Percentiles rank a stretch among this genome's conserved stretches.
Evolutionary conservation across 2,113 vertebrate species (phyloP).

Genomic region (Bungarus multicinctus): DNA sequence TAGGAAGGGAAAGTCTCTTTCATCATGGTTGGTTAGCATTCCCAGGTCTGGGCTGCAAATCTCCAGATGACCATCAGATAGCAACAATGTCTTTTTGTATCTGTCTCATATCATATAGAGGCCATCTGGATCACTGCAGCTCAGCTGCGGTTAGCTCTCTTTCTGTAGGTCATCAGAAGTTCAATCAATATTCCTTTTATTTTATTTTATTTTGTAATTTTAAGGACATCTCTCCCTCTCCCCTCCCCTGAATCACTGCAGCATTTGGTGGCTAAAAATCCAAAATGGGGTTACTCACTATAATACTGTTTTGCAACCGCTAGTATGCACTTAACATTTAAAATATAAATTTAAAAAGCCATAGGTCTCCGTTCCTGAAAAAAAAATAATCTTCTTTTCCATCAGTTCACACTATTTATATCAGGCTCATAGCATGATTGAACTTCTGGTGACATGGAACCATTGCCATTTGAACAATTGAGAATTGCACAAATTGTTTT

Average conservation of each 20-base stretch:
- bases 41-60: background rate
- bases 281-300: background rate
- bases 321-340: background rate
- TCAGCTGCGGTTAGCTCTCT: background rate
- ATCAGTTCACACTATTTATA: background rate
- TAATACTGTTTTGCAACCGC: background rate
- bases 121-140: background rate
- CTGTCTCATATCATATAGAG: background rate
- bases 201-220: background rate
- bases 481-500: background rate
- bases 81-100: background rate
- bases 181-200: background rate
- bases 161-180: background rate
- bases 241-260: background rate
- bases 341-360: background rate
- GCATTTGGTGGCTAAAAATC: background rate
- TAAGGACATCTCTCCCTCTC: background rate
- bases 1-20: background rate
- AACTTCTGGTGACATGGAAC: background rate
- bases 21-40: background rate
- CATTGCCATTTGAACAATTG: background rate
- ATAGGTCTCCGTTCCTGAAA: background rate
- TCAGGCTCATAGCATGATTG: background rate
- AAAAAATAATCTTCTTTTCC: background rate
- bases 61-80: background rate